Conservation (phyloP, 92 coral and sea anemone species). For the Ricordea florida region DNA sequence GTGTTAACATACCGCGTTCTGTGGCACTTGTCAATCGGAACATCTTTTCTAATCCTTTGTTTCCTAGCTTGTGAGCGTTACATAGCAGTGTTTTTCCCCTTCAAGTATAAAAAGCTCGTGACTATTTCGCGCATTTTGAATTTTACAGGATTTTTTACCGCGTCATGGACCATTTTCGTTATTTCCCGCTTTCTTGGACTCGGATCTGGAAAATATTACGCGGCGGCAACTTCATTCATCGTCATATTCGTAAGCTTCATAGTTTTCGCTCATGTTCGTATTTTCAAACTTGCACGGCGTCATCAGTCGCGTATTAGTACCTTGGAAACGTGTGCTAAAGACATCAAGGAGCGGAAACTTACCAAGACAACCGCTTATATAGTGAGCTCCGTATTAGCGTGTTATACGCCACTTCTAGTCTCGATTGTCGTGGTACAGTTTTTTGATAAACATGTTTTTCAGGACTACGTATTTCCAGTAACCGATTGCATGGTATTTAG, state of each 20-base stretch:
- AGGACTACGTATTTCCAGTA: slow-evolving; percentile 11
- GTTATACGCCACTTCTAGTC: not conserved
- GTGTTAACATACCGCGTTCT: slow-evolving; percentile 10
- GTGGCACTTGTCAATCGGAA: slow-evolving; percentile 19
- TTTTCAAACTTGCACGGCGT: slow-evolving; percentile 4
- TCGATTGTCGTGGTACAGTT: slow-evolving; percentile 3
- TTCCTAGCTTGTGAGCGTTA: slow-evolving; percentile 5
- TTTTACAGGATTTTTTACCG: not conserved
- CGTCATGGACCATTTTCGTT: not conserved
- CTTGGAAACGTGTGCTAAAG: no score
- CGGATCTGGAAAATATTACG: not conserved
- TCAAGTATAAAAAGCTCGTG: slow-evolving; percentile 1
- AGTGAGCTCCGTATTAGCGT: not conserved
- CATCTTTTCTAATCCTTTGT: slow-evolving; percentile 1
- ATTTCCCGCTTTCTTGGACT: slow-evolving; percentile 17
- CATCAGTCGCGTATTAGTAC: slow-evolving; percentile 5
- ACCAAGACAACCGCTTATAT: slow-evolving; percentile 25
- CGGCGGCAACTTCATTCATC: slow-evolving; percentile 7
- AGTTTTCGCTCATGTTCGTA: not conserved
- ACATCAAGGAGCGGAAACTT: slow-evolving; percentile 1
- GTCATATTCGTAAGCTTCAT: not conserved
- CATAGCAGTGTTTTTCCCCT: slow-evolving; percentile 13
- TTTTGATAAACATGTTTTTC: slow-evolving; percentile 1
- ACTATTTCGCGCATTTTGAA: not conserved
- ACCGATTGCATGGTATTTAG: slow-evolving; percentile 18